Base-by-base conservation (phyloP, 2,797 vertebrate species). In the Gila robusta region DNA sequence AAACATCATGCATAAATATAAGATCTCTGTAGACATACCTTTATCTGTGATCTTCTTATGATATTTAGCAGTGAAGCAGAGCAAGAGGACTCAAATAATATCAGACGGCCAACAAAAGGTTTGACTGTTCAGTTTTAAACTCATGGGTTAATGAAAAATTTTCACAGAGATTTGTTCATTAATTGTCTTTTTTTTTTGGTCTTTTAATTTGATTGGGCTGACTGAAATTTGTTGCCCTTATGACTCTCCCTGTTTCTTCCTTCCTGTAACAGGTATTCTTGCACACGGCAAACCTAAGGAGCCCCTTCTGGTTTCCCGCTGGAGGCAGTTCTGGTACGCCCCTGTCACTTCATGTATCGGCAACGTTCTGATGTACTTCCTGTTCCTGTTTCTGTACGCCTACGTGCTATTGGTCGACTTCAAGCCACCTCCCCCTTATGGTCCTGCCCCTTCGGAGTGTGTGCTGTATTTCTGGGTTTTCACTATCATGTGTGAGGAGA, bases 401-500 rank as follows among this genome's bases (percentile, higher is more conserved):
- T 97, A 94, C 1, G 97, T 98, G 39, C 90, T 98, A 71, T 88
- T 98, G 87, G 81, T 96, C 78, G 96, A 98, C 90, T 96, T 97
- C 80, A 86, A 89, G 81, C 93, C 90, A 0, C 93, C 86, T 0
- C 92, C 84, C 10, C 96, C 76, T 0, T 7, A 0, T 5, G 96
- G 93, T 49, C 96, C 95, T 0, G 86, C 94, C 19, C 23, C 81
- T 7, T 49, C 89, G 0, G 97, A 98, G 90, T 92, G 92, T 32
- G 89, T 96, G 83, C 94, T 98, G 10, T 98, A 97, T 92, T 96
- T 97, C 91, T 98, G 97, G 97, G 96, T 96, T 23, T 97, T 98
- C 92, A 97, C 97, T 1, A 94, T 98, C 6, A 94, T 97, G 54
- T 98, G 97, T 17, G 97, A 98, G 91, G 97, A 98, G 92, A 92